These are phyloP conservation scores for Drosophila tropicalis DNA, from an alignment of 1,140 invertebrate species.

Conservation along the genomic window DNA sequence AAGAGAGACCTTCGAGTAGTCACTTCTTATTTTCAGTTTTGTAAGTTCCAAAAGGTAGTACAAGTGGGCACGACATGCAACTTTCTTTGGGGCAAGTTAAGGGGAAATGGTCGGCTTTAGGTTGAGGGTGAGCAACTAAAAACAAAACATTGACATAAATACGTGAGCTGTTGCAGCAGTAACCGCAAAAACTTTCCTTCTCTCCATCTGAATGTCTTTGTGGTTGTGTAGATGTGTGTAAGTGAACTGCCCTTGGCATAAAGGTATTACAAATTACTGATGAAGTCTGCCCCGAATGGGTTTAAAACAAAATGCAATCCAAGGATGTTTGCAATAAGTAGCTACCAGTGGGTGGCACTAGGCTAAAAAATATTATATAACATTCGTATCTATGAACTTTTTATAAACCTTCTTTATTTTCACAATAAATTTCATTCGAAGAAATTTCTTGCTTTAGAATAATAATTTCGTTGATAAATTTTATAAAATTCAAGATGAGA, in stretches of 20 bases:
- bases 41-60: slow-evolving; percentile 75
- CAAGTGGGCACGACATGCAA: slow-evolving; percentile 78
- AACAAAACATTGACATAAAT: slow-evolving; percentile 80
- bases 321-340: background rate
- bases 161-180: slow-evolving; percentile 49
- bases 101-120: slow-evolving; percentile 19
- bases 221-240: slow-evolving; percentile 25
- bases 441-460: too few relatives aligned
- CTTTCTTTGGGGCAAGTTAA: background rate
- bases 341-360: background rate
- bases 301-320: slow-evolving; percentile 28
- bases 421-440: too few relatives aligned
- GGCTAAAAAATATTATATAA: background rate
- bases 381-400: too few relatives aligned
- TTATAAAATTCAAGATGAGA: too few relatives aligned
- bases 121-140: slow-evolving; percentile 50
- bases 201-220: slow-evolving; percentile 1
- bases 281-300: slow-evolving; percentile 52
- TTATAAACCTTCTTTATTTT: too few relatives aligned
- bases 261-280: slow-evolving; percentile 62
- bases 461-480: too few relatives aligned
- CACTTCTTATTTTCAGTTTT: slow-evolving; percentile 61
- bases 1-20: slow-evolving; percentile 37
- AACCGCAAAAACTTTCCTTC: slow-evolving; percentile 65
- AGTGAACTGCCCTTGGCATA: slow-evolving; percentile 50